Conservation (phyloP, 2,113 vertebrate species). For the Tupaia tana region DNA sequence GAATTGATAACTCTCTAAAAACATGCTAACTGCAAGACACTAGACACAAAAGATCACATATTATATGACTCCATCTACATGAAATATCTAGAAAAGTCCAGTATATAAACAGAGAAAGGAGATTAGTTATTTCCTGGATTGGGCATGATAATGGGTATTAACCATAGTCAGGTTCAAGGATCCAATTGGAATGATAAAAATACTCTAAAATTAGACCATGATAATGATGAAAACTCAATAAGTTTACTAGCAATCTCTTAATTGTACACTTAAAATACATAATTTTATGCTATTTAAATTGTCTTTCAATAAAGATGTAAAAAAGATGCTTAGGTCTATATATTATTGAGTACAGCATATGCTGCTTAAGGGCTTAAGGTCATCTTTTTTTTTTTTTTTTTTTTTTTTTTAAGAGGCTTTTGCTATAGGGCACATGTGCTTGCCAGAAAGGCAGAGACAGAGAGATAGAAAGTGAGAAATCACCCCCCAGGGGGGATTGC, state of each 20-base stretch:
- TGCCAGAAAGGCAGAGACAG: no score
- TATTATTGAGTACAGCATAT: background rate
- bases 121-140: background rate
- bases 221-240: background rate
- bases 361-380: background rate
- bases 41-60: background rate
- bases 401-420: no score
- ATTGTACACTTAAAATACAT: background rate
- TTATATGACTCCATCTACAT: background rate
- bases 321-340: background rate
- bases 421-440: no score
- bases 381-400: no score
- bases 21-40: background rate
- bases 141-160: accelerated
- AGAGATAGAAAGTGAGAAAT: no score
- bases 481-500: no score
- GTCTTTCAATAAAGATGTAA: background rate
- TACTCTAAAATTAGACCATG: background rate
- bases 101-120: background rate
- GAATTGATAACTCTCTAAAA: background rate
- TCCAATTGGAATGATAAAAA: background rate
- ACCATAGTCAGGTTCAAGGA: background rate
- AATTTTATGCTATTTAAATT: background rate
- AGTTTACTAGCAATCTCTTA: background rate
- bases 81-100: background rate